A percentile compares a stretch with the other conserved stretches of the same genome.
phyloP scores from a whole-genome alignment of 2,113 vertebrate species.

The Anarrhichthys ocellatus region DNA sequence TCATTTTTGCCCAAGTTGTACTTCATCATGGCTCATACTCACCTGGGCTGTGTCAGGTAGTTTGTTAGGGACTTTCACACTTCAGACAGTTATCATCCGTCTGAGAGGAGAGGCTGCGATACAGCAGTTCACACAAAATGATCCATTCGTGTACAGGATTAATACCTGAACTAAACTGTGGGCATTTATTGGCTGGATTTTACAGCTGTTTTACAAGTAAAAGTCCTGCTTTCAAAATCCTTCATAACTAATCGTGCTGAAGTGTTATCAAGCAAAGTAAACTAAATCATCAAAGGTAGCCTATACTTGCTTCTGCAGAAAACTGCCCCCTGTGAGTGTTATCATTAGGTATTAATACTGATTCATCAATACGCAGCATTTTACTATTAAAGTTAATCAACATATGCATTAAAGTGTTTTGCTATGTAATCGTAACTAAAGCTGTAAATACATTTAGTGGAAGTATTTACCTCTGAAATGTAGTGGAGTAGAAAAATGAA shows the following conservation, averaged over 20 bases:
- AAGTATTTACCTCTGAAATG: not conserved
- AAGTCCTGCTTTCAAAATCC: too few relatives aligned
- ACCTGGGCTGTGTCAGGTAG: constrained; percentile 5
- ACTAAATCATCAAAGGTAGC: too few relatives aligned
- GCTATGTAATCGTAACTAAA: too few relatives aligned
- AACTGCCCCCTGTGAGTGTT: too few relatives aligned
- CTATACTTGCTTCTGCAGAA: too few relatives aligned
- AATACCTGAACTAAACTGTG: not conserved
- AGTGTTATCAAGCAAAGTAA: too few relatives aligned
- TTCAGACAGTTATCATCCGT: not conserved
- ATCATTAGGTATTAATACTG: too few relatives aligned
- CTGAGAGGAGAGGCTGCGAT: not conserved
- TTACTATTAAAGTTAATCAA: too few relatives aligned
- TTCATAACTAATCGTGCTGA: too few relatives aligned
- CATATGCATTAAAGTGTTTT: too few relatives aligned
- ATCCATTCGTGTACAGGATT: not conserved
- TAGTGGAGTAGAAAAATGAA: not conserved
- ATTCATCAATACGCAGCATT: too few relatives aligned
- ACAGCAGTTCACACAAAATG: not conserved
- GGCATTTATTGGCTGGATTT: not conserved
- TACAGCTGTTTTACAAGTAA: not conserved
- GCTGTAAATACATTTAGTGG: too few relatives aligned
- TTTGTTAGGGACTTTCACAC: not conserved
- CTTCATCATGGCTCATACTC: not conserved
- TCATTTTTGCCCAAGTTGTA: not conserved